Evolutionary conservation across 1,140 invertebrate genomes (phyloP).

Genomic region (Chlorops oryzae): DNA sequence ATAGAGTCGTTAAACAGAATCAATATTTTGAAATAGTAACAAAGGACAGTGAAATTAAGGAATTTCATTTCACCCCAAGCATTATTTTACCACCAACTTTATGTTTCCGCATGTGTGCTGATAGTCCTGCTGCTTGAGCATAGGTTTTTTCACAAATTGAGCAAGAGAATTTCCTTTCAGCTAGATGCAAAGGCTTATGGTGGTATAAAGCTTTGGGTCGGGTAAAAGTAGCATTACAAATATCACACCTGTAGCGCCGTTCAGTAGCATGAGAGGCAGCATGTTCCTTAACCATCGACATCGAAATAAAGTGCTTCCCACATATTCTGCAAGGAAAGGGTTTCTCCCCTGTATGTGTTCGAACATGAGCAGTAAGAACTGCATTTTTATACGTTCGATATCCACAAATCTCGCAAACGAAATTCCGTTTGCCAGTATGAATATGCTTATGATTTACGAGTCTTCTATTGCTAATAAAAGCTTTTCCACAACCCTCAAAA

Average conservation of each 20-base stretch:
- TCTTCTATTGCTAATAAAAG: conserved; percentile 34
- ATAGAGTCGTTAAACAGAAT: no score
- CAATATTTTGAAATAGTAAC: no score
- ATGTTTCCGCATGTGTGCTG: conserved; percentile 39
- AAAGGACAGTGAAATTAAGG: no score
- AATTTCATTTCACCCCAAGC: no score
- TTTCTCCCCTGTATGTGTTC: conserved; percentile 95
- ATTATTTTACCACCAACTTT: no score
- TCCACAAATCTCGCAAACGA: conserved; percentile 38
- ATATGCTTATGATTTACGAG: conserved; percentile 26
- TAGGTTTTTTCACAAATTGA: conserved; percentile 51
- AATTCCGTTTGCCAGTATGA: conserved; percentile 31
- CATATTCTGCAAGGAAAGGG: conserved; percentile 58
- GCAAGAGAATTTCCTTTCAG: conserved; percentile 73
- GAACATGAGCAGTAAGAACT: conserved; percentile 88
- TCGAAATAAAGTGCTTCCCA: conserved; percentile 31
- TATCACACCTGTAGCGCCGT: conserved; percentile 66
- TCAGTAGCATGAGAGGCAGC: conserved; percentile 79
- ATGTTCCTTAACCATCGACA: conserved; percentile 34
- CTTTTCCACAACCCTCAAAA: conserved; percentile 33
- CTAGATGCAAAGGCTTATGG: conserved; percentile 73
- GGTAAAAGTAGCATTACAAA: conserved; percentile 70
- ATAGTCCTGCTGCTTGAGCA: conserved; percentile 38
- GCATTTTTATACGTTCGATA: conserved; percentile 52
- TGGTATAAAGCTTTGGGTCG: conserved; percentile 83